Evolutionary conservation across 2,797 vertebrate species (phyloP).

Genomic region (Syngnathus acus): DNA sequence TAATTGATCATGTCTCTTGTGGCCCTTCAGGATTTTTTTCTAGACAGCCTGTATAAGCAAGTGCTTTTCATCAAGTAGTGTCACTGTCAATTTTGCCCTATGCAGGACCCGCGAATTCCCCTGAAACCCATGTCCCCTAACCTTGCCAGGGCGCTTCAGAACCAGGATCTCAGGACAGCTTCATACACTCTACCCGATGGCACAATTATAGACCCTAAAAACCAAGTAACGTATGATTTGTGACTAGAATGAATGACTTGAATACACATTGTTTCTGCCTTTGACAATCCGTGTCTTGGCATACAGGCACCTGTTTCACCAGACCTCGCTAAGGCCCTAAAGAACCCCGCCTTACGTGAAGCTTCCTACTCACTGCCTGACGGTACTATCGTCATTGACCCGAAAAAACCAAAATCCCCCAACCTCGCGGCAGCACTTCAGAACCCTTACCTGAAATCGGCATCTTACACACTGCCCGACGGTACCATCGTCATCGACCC

Average conservation of each 20-base stretch:
- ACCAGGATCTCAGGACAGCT: constrained; percentile 57
- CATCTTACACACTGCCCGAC: constrained; percentile 68
- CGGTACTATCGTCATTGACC: constrained; percentile 66
- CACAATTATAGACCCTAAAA: constrained; percentile 55
- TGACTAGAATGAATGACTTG: background rate
- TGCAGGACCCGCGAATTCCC: constrained; percentile 50
- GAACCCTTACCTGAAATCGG: constrained; percentile 63
- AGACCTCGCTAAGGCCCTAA: constrained; percentile 60
- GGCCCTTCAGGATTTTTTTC: background rate
- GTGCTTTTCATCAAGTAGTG: background rate
- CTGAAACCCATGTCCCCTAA: constrained; percentile 58
- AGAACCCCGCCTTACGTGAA: constrained; percentile 56
- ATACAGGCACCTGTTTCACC: constrained; percentile 61
- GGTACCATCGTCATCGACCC: constrained; percentile 71
- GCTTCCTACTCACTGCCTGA: constrained; percentile 70
- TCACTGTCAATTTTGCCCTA: background rate
- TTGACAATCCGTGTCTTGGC: background rate
- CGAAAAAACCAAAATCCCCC: constrained; percentile 53
- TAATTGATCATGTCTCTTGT: background rate
- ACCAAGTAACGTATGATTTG: constrained; percentile 45
- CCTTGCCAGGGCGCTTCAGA: constrained; percentile 65
- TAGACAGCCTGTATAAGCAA: background rate
- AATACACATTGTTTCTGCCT: background rate
- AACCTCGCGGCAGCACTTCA: constrained; percentile 63
- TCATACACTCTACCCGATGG: constrained; percentile 68